Base-by-base conservation (phyloP, 1,140 invertebrate genomes). In the Euborellia annulipes region DNA sequence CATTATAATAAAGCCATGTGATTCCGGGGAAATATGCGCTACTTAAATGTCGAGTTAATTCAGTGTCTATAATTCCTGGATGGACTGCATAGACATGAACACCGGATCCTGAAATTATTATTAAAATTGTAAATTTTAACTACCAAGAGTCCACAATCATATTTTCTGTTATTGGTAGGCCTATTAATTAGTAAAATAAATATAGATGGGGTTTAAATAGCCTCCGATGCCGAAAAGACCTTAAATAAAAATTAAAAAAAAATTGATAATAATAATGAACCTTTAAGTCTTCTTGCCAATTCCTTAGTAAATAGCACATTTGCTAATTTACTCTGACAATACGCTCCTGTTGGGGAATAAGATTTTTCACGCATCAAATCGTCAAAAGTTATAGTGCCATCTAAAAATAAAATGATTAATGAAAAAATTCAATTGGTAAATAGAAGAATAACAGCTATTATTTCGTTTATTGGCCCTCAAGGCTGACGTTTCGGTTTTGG, bases 281-380 rank as follows among this genome's bases (percentile, higher is more conserved):
- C 73, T 67, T 74, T 59, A 2, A 84, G 54, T 50, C 66, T 59
- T 36, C 62, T 60, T 2, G 68, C 61, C 4, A 86, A 58, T 58
- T 82, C 76, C 32, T 62, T 66, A 0, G 74, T 73, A 52, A 85
- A 85, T 13, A 85, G 58, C 20, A 84, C 59, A 52, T 85, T 82
- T 3, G 80, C 79, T 48, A 85, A 52, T 67, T 87, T 86, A 56
- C 80, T 84, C 55, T 81, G 78, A 9, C 59, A 53, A 58, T 84
- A 87, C 9, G 71, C 72, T n/a, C 54, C 56, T 2, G 68, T 47
- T 2, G 78, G 60, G 45, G 67, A 70, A 50, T 83, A 85, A 0
- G 58, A 57, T 41, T 71, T 72, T 43, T 79, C 70, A 32, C 64
- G 73, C 58, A 81, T 80, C 34, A 85, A 52, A 61, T 85, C 79